Base-by-base conservation (phyloP, 2,797 vertebrate species). In the Acomys russatus region DNA sequence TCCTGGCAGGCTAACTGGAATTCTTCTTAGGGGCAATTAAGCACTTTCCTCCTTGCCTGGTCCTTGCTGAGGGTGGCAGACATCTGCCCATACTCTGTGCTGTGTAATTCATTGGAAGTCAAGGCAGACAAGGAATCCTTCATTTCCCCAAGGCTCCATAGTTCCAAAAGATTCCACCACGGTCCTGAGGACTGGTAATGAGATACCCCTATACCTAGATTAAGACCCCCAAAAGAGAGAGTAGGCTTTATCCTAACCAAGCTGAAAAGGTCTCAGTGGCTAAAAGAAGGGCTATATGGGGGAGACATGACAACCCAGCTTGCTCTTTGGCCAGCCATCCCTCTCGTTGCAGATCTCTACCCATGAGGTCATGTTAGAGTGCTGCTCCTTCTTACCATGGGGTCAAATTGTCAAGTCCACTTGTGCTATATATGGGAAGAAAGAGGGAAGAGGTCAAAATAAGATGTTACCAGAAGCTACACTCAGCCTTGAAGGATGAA, bases 271-370 rank as follows among this genome's bases (percentile, higher is more conserved):
- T 73, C 33, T 86, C 33, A 64, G 30, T 17, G 25, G 18, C 30
- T 79, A 9, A 1, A 2, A 3, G 0, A 20, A 33, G 59, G 9
- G 30, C 20, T 70, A n/a, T 56, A 30, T 0, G 0, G 54, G 35
- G 44, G 70, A 73, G 18, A 76, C 63, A 22, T 30, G 2, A 77
- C 49, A 54, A 64, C 18, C 33, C 59, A 76, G 20, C n/a, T 44
- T 84, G 30, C 33, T n/a, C 22, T 85, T 28, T 71, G 9, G 10
- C 17, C 38, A 91, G 28, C 33, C 14, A 23, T 17, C 6, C 7
- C 22, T 10, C 28, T 88, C 33, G 10, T 18, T 61, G 35, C 79
- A 51, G 12, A 61, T 38, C 25, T 61, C 38, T 35, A 76, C 17
- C n/a, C 23, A 51, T 9, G 3, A 22, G 9, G 10, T 23, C 22